Conservation (phyloP, 2,113 vertebrate species). For the Zosterops lateralis region DNA sequence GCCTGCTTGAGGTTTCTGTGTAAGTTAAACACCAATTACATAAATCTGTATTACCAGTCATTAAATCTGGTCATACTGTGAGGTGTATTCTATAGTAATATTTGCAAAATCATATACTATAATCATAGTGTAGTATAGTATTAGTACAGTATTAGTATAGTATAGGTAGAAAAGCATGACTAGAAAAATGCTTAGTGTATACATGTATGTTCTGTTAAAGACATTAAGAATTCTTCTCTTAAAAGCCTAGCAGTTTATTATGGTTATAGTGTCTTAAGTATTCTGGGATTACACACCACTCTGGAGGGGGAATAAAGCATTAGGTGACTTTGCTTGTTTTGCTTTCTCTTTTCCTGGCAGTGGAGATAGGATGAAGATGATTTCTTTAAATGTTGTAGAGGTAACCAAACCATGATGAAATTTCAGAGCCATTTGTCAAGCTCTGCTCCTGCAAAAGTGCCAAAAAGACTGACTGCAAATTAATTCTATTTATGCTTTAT, state of each 20-base stretch:
- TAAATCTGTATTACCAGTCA: not conserved
- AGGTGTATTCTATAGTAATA: not conserved
- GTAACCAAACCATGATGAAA: not conserved
- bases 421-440: not conserved
- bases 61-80: not conserved
- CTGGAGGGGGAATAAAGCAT: not conserved
- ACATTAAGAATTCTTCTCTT: not conserved
- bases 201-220: not conserved
- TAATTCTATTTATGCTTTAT: not conserved
- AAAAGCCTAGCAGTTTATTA: not conserved
- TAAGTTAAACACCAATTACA: not conserved
- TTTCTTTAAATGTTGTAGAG: not conserved
- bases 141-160: not conserved
- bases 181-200: not conserved
- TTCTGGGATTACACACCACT: not conserved
- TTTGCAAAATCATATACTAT: not conserved
- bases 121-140: not conserved
- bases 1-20: not conserved
- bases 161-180: not conserved
- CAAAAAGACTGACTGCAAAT: not conserved
- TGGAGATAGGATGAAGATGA: not conserved
- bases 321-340: not conserved
- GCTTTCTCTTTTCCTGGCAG: not conserved
- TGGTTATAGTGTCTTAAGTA: not conserved
- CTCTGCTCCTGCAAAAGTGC: not conserved